Evolutionary conservation across 2,888 invertebrate species (phyloP).

Genomic region (Lepidocyrtoides sp.): DNA sequence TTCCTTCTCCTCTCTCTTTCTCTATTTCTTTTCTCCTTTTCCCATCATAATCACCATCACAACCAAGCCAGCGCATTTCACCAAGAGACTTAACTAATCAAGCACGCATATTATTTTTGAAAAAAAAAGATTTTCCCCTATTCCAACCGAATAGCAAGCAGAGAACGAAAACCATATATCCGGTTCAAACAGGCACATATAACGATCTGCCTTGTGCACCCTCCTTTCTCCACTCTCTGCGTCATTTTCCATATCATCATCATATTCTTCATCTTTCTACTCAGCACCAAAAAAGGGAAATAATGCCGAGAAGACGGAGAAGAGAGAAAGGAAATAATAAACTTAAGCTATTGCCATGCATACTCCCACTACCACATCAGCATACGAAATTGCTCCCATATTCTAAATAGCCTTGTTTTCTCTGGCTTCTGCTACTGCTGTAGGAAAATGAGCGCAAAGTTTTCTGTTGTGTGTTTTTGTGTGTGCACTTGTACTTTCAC

Average conservation of each 20-base stretch:
- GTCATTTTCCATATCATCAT: slow-evolving; percentile 15
- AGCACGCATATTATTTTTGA: slow-evolving; percentile 46
- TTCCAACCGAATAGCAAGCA: background rate
- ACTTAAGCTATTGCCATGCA: slow-evolving; percentile 3
- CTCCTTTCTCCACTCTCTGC: slow-evolving; percentile 15
- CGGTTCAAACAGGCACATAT: background rate
- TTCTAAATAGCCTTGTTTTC: background rate
- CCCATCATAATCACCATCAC: no score
- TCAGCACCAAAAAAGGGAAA: slow-evolving; percentile 15
- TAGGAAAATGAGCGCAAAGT: background rate
- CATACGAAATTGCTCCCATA: slow-evolving; percentile 16
- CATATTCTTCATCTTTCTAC: slow-evolving; percentile 17
- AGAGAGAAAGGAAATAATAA: slow-evolving; percentile 28
- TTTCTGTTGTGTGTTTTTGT: slow-evolving; percentile 4
- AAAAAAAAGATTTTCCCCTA: background rate
- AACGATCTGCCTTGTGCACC: background rate
- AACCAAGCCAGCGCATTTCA: background rate
- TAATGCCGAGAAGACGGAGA: background rate
- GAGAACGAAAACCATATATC: background rate
- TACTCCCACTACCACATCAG: background rate
- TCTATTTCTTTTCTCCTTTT: background rate
- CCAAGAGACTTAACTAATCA: slow-evolving; percentile 78
- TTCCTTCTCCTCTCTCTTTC: background rate
- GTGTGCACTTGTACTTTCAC: background rate
- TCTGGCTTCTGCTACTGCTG: background rate